A percentile compares a stretch with the other conserved stretches of the same genome.
Evolutionary conservation across 2,888 invertebrate genomes (phyloP).

Genomic region (Digitonthophagus gazella): DNA sequence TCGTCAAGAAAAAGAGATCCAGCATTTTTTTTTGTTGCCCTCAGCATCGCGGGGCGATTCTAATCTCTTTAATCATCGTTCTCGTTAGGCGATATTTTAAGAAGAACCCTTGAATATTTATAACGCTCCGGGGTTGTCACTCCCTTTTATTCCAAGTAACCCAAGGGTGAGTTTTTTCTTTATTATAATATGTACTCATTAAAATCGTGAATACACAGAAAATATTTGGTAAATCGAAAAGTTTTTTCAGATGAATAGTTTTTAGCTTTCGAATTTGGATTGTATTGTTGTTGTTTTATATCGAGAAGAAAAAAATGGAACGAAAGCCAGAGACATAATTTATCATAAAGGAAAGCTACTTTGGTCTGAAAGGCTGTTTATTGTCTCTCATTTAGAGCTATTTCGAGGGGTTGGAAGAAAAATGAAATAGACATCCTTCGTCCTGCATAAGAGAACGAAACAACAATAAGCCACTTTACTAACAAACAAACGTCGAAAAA

Average conservation of each 20-base stretch:
- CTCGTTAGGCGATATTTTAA: not conserved
- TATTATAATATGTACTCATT: not conserved
- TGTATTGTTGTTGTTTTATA: not conserved
- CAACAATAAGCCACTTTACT: slow-evolving; percentile 11
- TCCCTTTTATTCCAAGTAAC: not conserved
- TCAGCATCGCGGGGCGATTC: not conserved
- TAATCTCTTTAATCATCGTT: not conserved
- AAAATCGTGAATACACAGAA: too few species aligned
- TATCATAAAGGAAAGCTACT: slow-evolving; percentile 29
- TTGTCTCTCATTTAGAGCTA: slow-evolving; percentile 22
- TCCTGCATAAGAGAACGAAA: not conserved
- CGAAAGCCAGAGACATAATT: slow-evolving; percentile 23
- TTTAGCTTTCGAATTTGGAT: too few species aligned
- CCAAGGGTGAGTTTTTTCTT: not conserved
- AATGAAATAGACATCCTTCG: slow-evolving; percentile 2
- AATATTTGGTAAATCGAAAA: too few species aligned
- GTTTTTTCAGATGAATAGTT: too few species aligned
- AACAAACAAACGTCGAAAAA: not conserved
- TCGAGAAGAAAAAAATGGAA: not conserved
- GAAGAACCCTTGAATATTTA: not conserved
- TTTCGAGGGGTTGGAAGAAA: slow-evolving; percentile 4
- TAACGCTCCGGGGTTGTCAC: not conserved
- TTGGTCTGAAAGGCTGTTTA: slow-evolving; percentile 28
- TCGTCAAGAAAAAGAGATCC: not conserved
- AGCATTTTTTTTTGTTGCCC: not conserved